phyloP scores from a whole-genome alignment of 2,888 invertebrate genomes.

The Brachynemurus nebulosus region DNA sequence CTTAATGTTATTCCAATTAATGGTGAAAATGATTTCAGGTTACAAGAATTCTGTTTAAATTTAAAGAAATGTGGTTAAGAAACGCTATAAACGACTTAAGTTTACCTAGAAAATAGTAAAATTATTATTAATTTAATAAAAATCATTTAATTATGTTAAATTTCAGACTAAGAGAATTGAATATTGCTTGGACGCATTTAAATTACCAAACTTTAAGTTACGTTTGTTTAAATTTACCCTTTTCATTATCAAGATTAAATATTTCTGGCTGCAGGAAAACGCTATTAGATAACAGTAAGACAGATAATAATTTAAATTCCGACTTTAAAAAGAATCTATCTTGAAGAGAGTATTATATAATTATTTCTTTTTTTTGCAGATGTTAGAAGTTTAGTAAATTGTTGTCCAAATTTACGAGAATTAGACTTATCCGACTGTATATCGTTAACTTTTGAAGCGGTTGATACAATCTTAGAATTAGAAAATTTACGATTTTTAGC shows the following conservation, averaged over 20 bases:
- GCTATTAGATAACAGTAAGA: constrained; percentile 60
- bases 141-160: constrained; percentile 16
- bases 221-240: constrained; percentile 46
- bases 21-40: no score
- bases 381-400: constrained; percentile 44
- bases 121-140: no score
- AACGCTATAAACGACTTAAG: no score
- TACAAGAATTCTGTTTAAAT: no score
- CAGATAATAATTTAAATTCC: background rate
- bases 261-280: constrained; percentile 68
- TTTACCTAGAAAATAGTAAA: no score
- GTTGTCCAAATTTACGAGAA: constrained; percentile 62
- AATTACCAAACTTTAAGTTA: constrained; percentile 42
- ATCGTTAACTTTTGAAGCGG: constrained; percentile 45
- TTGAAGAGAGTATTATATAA: background rate
- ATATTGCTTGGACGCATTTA: constrained; percentile 71
- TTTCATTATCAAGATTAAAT: constrained; percentile 57
- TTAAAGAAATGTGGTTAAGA: no score
- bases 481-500: constrained; percentile 60
- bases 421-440: constrained; percentile 83
- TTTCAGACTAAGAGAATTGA: constrained; percentile 51
- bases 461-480: constrained; percentile 42
- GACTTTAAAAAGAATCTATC: background rate
- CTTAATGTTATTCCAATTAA: no score
- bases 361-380: no score